A percentile compares a stretch with the other conserved stretches of the same genome.
Conservation (phyloP, 2,113 vertebrate species). For the Sapayoa aenigma region DNA sequence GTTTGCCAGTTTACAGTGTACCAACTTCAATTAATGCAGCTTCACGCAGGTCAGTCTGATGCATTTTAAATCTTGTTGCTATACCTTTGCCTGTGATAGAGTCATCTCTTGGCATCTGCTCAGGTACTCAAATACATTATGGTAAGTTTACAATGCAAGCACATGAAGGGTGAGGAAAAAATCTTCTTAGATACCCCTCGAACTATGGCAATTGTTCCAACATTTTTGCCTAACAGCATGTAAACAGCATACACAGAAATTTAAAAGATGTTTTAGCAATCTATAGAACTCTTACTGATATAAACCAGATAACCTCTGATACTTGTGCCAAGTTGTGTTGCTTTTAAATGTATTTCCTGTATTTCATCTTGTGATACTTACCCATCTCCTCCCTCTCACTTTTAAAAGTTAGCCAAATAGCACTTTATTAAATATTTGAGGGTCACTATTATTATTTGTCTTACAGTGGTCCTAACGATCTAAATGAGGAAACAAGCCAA, state of each 20-base stretch:
- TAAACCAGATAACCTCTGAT: background rate
- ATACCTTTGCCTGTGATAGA: background rate
- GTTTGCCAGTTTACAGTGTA: background rate
- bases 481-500: background rate
- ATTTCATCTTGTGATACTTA: background rate
- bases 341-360: background rate
- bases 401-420: background rate
- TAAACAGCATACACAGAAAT: background rate
- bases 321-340: background rate
- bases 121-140: background rate
- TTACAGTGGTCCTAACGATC: background rate
- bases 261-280: background rate
- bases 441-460: background rate
- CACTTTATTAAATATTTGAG: background rate
- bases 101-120: background rate
- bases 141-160: background rate
- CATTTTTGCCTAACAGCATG: background rate
- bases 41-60: background rate
- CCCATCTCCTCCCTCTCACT: background rate
- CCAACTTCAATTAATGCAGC: background rate
- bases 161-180: background rate
- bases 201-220: background rate
- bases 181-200: background rate
- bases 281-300: background rate
- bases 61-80: background rate